phyloP scores from a whole-genome alignment of 2,113 vertebrate species.

The Gobiocypris rarus region DNA sequence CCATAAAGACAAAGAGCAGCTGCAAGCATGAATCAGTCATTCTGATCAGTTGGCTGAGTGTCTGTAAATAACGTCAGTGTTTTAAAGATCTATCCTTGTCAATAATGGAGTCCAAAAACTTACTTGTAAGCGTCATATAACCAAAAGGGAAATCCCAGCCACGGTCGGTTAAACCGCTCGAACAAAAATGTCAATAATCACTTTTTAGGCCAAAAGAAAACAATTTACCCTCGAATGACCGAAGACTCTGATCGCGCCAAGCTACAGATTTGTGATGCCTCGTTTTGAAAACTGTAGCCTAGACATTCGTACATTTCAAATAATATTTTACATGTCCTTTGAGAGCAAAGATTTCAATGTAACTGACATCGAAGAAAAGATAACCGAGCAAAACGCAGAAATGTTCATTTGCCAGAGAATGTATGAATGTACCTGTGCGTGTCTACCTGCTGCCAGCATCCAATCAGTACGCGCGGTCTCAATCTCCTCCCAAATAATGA shows the following conservation, averaged over 20 bases:
- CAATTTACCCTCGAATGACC: background rate
- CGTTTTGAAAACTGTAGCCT: background rate
- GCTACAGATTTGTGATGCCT: background rate
- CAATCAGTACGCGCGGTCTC: slow-evolving; percentile 22
- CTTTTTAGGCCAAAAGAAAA: background rate
- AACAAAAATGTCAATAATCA: background rate
- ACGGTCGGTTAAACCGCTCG: background rate
- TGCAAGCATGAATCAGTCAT: background rate
- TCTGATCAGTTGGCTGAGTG: background rate
- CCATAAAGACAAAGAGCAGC: slow-evolving; percentile 13
- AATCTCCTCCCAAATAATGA: slow-evolving; percentile 40
- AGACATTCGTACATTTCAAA: background rate
- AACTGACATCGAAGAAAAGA: background rate
- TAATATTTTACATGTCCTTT: background rate
- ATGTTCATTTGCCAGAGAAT: background rate
- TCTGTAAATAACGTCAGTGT: background rate
- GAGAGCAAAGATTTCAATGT: background rate
- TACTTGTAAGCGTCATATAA: background rate
- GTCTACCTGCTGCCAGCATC: slow-evolving; percentile 29
- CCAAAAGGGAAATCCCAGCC: background rate
- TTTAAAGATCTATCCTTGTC: background rate
- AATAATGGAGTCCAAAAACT: background rate
- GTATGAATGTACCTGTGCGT: background rate
- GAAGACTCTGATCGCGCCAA: background rate
- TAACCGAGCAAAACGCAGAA: background rate